Conservation (phyloP, 2,113 vertebrate species). For the Bambusicola thoracicus region DNA sequence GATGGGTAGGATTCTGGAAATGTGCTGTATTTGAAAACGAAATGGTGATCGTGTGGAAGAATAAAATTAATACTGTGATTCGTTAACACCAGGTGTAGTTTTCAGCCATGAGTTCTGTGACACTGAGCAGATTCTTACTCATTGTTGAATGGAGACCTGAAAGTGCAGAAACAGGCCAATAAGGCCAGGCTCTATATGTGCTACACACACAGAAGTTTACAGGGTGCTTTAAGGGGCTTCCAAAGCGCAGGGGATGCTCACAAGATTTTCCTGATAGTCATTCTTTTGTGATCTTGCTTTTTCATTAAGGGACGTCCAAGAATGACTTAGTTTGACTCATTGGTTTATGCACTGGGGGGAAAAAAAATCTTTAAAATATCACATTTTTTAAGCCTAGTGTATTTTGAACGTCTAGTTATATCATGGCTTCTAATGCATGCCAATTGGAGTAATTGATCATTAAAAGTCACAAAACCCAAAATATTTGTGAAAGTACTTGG, state of each 20-base stretch:
- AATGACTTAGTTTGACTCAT: not conserved
- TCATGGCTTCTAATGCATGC: not conserved
- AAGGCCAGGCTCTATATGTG: too few relatives aligned
- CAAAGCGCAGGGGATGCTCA: not conserved
- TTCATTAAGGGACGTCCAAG: not conserved
- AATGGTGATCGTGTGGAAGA: conserved; percentile 19
- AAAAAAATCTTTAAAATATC: not conserved
- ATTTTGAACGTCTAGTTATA: not conserved
- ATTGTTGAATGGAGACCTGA: conserved; percentile 30
- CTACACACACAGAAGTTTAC: not conserved
- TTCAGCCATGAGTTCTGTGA: conserved; percentile 25
- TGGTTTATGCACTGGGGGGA: not conserved
- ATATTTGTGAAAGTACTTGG: not conserved
- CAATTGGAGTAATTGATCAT: not conserved
- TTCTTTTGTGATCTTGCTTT: not conserved
- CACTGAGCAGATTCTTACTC: not conserved
- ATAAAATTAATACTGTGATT: conserved; percentile 9
- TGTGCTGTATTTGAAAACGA: conserved; percentile 43
- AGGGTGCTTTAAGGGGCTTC: not conserved
- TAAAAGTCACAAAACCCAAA: not conserved
- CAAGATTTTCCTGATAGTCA: not conserved
- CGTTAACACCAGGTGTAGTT: not conserved
- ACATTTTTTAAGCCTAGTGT: not conserved
- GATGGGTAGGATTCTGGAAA: conserved; percentile 40
- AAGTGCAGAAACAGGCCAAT: not conserved